Evolutionary conservation across 2,113 vertebrate species (phyloP).

Genomic region (Bettongia penicillata): DNA sequence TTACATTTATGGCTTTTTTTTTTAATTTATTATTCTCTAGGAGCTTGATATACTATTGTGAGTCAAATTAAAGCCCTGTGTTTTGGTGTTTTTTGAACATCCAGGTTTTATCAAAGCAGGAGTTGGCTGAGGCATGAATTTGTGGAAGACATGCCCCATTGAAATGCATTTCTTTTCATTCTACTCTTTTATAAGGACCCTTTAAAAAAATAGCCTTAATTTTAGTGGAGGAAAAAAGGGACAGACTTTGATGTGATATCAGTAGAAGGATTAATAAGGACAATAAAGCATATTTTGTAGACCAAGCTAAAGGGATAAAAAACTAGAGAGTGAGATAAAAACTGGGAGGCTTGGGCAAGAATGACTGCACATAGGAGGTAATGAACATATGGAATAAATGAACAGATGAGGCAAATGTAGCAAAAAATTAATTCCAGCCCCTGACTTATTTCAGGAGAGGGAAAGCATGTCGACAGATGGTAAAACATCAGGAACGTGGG

Average conservation of each 20-base stretch:
- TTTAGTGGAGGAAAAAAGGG: conserved; percentile 53
- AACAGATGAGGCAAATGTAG: conserved; percentile 38
- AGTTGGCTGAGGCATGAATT: not conserved
- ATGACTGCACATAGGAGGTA: not conserved
- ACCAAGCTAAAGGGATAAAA: not conserved
- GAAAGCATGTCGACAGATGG: conserved; percentile 51
- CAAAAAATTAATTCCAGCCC: conserved; percentile 55
- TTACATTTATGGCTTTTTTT: no score
- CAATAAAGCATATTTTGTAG: conserved; percentile 53
- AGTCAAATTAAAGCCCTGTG: not conserved
- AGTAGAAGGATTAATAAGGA: conserved; percentile 48
- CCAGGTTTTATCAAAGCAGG: not conserved
- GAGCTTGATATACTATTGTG: not conserved
- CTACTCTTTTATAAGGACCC: conserved; percentile 5
- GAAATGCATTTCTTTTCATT: conserved; percentile 9
- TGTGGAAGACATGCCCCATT: not conserved
- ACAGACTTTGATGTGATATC: conserved; percentile 2
- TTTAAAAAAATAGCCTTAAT: conserved; percentile 26
- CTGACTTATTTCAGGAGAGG: conserved; percentile 53
- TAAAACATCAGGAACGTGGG: conserved; percentile 39
- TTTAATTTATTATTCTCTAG: not conserved
- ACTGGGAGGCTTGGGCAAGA: not conserved
- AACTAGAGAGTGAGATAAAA: accelerated
- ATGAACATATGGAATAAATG: conserved; percentile 37
- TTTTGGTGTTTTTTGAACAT: not conserved